Conservation (phyloP, 1,140 invertebrate genomes). For the Brachionus koreanus region DNA sequence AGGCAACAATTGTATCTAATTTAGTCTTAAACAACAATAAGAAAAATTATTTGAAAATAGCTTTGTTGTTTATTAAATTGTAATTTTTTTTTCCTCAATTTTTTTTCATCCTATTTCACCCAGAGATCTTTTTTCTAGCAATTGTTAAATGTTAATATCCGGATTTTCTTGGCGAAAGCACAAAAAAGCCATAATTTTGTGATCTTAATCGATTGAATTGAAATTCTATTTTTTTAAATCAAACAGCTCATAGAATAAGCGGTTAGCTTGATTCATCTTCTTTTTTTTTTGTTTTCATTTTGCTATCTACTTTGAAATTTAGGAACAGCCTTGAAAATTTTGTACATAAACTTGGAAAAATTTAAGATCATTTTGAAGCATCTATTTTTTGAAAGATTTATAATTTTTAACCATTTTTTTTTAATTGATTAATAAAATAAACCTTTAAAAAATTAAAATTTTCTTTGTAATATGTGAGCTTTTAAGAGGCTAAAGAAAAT, state of each 20-base stretch:
- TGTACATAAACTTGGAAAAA: background rate
- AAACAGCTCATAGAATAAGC: background rate
- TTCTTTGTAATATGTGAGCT: background rate
- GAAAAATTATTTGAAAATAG: background rate
- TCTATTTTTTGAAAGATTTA: conserved; percentile 5
- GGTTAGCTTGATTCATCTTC: background rate
- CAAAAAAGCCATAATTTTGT: background rate
- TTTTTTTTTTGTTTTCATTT: background rate
- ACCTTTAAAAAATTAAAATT: background rate
- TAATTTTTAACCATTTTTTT: background rate
- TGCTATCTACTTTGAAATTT: background rate
- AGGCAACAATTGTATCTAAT: conserved; percentile 21
- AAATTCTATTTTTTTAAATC: background rate
- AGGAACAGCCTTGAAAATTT: background rate
- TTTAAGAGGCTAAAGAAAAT: background rate
- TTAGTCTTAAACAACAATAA: background rate
- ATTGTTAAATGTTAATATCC: conserved; percentile 11
- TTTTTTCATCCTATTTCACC: background rate
- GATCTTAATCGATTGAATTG: background rate
- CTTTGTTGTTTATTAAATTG: conserved; percentile 8
- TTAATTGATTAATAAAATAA: background rate
- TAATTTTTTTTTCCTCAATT: conserved; percentile 9
- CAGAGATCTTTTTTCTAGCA: background rate
- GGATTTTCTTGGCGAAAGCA: background rate
- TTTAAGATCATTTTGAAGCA: background rate